A percentile compares a stretch with the other conserved stretches of the same genome.
phyloP scores from a whole-genome alignment of 1,140 invertebrate genomes.

The Cyphomyrmex costatus region DNA sequence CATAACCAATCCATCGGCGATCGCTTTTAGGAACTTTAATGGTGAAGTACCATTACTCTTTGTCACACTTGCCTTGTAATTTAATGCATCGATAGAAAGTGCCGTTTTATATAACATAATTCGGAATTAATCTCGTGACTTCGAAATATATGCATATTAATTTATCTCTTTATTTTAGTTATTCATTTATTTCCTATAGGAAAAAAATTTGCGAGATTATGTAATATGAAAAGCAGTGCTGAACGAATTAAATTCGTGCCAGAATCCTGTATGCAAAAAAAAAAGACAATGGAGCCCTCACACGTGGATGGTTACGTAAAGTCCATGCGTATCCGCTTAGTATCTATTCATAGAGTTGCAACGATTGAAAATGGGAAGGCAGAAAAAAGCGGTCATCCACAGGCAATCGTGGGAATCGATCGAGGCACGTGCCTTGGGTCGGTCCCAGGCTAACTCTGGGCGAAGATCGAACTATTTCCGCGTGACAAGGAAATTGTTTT shows the following conservation, averaged over 20 bases:
- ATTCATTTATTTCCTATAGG: not conserved
- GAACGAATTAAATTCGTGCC: slow-evolving; percentile 12
- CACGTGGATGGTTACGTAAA: slow-evolving; percentile 54
- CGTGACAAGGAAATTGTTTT: slow-evolving; percentile 82
- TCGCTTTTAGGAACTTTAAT: slow-evolving; percentile 20
- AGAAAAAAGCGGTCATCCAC: slow-evolving; percentile 26
- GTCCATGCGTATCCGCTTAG: not conserved
- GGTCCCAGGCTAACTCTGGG: slow-evolving; percentile 68
- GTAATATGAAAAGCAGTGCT: not conserved
- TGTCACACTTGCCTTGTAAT: slow-evolving; percentile 41
- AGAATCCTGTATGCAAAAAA: slow-evolving; percentile 19
- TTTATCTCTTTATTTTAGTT: not conserved
- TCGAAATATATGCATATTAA: not conserved
- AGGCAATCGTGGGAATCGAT: slow-evolving; percentile 42
- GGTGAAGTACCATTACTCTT: slow-evolving; percentile 4
- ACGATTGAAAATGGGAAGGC: slow-evolving; percentile 16
- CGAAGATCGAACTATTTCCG: slow-evolving; percentile 81
- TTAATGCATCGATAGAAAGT: slow-evolving; percentile 42
- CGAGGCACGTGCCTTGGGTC: slow-evolving; percentile 77
- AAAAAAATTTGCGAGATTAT: not conserved
- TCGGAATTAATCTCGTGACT: not conserved
- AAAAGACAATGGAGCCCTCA: slow-evolving; percentile 50
- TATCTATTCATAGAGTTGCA: slow-evolving; percentile 17
- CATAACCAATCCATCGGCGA: slow-evolving; percentile 19
- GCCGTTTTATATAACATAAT: not conserved